Percentiles rank a stretch among this genome's conserved stretches.
These are phyloP conservation scores for Troides aeacus DNA, from an alignment of 2,888 invertebrate species.

Conservation along the genomic window DNA sequence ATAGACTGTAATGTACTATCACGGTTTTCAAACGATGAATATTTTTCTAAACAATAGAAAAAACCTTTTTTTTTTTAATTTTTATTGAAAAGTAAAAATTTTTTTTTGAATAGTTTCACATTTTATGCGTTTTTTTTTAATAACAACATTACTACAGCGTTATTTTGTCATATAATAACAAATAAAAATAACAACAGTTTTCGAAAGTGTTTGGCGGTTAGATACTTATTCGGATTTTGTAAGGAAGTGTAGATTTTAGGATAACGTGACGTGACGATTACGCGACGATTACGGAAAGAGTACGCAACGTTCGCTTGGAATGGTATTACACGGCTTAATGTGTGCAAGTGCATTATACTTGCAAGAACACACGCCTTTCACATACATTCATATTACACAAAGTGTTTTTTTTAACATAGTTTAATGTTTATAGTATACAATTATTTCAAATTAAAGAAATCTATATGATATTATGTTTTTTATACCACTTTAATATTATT, in stretches of 20 bases:
- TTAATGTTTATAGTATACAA: background rate
- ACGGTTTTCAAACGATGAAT: too few species aligned
- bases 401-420: background rate
- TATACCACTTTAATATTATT: too few species aligned
- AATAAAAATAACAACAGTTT: background rate
- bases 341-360: slow-evolving; percentile 2
- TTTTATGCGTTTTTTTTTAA: too few species aligned
- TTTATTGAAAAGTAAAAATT: too few species aligned
- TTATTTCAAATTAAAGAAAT: background rate
- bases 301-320: slow-evolving; percentile 3
- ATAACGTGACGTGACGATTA: slow-evolving; percentile 4
- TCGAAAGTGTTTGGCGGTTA: background rate
- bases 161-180: too few species aligned
- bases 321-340: slow-evolving; percentile 1
- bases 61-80: too few species aligned
- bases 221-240: background rate
- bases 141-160: too few species aligned
- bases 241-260: background rate
- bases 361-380: slow-evolving; percentile 7
- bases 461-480: too few species aligned
- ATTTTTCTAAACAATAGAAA: too few species aligned
- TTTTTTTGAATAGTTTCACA: too few species aligned
- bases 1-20: too few species aligned
- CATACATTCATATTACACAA: background rate
- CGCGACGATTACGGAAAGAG: slow-evolving; percentile 4